These are phyloP conservation scores for Anodontia alba DNA, from an alignment of 2,888 invertebrate genomes.

Conservation along the genomic window DNA sequence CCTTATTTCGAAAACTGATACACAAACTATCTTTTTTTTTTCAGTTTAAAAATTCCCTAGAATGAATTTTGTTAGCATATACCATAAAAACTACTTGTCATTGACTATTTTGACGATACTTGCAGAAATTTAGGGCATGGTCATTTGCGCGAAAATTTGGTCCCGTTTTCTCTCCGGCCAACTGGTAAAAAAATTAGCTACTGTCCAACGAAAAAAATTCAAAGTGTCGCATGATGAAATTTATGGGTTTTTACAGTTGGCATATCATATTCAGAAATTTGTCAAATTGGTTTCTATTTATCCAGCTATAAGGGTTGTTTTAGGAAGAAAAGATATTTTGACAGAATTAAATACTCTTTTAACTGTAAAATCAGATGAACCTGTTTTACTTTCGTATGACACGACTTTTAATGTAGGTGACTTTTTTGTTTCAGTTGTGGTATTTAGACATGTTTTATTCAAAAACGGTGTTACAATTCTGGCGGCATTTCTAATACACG, in stretches of 20 bases:
- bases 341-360: neutral
- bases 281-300: neutral
- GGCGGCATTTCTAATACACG: neutral
- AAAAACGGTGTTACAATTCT: neutral
- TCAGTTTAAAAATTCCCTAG: no score
- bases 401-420: conserved; percentile 1
- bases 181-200: neutral
- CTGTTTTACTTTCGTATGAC: neutral
- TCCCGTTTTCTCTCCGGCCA: no score
- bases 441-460: neutral
- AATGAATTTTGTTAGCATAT: no score
- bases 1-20: no score
- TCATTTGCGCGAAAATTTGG: no score
- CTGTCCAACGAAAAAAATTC: neutral
- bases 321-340: neutral
- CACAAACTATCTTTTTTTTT: no score
- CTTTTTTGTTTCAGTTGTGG: neutral
- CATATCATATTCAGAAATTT: neutral
- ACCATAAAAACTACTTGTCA: no score
- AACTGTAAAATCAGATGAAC: neutral
- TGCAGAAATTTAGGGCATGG: no score
- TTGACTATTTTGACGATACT: no score
- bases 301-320: neutral
- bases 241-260: neutral
- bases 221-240: conserved; percentile 1